Base-by-base conservation (phyloP, 2,113 vertebrate species). In the Ceyx melanurus region DNA sequence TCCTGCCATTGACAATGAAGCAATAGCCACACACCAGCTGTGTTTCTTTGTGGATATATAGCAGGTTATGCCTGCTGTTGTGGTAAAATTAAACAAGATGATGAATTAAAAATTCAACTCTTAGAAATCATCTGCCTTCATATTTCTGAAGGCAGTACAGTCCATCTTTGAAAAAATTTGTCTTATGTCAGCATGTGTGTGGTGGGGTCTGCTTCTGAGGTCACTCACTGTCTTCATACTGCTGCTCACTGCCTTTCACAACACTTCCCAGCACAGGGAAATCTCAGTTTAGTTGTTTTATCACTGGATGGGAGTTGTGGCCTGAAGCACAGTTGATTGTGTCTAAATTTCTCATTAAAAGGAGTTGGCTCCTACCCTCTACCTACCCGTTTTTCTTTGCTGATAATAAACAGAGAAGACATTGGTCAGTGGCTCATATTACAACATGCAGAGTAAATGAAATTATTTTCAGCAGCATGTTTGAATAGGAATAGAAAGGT, bases 221-320 rank as follows among this genome's bases (percentile, higher is more conserved):
- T 86, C 18, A 20, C 10, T 64, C 6, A 2, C 15, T 25, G 8
- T 40, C 33, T 20, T 73, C 35, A 3, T 23, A 4, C 15, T 65
- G 51, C 61, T 70, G 13, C 56, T 81, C 0, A 0, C 12, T 80
- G 23, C 35, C 29, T 53, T 61, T 15, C 2, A 3, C 43, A 25
- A 25, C 3, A 3, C n/a, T 80, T 65, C 12, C 42, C 31, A 71
- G 20, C 15, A 31, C 11, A 37, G 37, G 29, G n/a, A 14, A 15
- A 54, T 5, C 22, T 22, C 25, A n/a, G 28, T 58, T 71, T 56
- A 51, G 28, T 37, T 37, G 37, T 37, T 37, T 37, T 37, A 37
- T 37, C 37, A 10, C 37, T 37, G 37, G 10, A 7, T 50, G 35
- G 42, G 42, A 48, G 13, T 19, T 79, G 57, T 51, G 54, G 21